phyloP scores from a whole-genome alignment of 2,888 invertebrate species.

The Podotricha telesiphe region DNA sequence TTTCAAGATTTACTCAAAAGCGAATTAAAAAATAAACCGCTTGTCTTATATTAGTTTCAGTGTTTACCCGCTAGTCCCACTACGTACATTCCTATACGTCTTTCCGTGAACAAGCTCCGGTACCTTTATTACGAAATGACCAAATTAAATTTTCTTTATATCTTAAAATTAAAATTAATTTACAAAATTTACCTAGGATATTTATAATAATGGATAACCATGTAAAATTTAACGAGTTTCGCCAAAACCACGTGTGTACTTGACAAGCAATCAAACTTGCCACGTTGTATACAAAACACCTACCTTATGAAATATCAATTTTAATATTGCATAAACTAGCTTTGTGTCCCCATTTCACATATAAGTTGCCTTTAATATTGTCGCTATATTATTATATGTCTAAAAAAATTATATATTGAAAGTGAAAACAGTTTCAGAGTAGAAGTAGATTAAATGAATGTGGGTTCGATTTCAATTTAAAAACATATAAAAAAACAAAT shows the following conservation, averaged over 20 bases:
- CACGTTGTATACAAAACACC: constrained; percentile 22
- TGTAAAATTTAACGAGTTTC: constrained; percentile 30
- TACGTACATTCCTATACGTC: not conserved
- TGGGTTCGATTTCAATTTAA: no score
- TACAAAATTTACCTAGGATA: not conserved
- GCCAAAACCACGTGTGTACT: constrained; percentile 31
- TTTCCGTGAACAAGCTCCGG: not conserved
- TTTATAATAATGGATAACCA: constrained; percentile 16
- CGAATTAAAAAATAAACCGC: constrained; percentile 10
- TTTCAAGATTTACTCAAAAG: constrained; percentile 15
- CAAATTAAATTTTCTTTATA: constrained; percentile 11
- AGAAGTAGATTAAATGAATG: no score
- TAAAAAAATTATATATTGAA: no score
- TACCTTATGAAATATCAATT: constrained; percentile 24
- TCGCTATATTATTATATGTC: not conserved
- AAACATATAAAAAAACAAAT: no score
- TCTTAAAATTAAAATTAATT: constrained; percentile 5
- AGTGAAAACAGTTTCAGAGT: no score
- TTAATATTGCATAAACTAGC: constrained; percentile 16
- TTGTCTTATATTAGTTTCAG: not conserved
- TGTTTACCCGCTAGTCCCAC: not conserved
- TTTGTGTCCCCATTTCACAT: not conserved
- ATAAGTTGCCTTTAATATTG: not conserved
- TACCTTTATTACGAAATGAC: not conserved
- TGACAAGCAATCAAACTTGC: constrained; percentile 38